Percentiles rank a stretch among this genome's conserved stretches.
Conservation (phyloP, 2,888 invertebrate genomes). For the Eledona agricola region DNA sequence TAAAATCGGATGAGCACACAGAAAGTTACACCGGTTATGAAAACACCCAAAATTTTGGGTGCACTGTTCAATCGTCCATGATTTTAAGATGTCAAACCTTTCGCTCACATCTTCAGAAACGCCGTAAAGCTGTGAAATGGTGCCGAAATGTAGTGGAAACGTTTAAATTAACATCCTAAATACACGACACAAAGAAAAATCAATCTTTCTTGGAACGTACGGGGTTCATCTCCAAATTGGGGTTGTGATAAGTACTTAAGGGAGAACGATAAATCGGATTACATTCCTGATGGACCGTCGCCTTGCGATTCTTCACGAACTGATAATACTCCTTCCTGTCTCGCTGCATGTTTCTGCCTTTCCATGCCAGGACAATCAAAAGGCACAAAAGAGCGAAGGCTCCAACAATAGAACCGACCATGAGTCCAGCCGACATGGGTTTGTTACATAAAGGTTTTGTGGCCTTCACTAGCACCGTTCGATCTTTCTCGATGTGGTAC, state of each 20-base stretch:
- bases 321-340: slow-evolving; percentile 38
- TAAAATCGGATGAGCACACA: too few relatives aligned
- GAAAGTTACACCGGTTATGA: too few relatives aligned
- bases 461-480: slow-evolving; percentile 16
- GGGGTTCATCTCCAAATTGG: too few relatives aligned
- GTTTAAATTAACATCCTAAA: too few relatives aligned
- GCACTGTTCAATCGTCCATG: too few relatives aligned
- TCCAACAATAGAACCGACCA: slow-evolving; percentile 42
- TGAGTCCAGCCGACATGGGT: slow-evolving; percentile 44
- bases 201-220: too few relatives aligned
- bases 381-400: slow-evolving; percentile 47
- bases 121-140: too few relatives aligned
- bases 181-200: too few relatives aligned
- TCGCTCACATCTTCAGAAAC: too few relatives aligned
- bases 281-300: slow-evolving; percentile 37
- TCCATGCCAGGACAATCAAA: slow-evolving; percentile 49
- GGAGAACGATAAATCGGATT: slow-evolving; percentile 63
- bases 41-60: too few relatives aligned
- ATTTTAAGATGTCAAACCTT: too few relatives aligned
- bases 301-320: slow-evolving; percentile 29
- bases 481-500: slow-evolving; percentile 32
- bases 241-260: slow-evolving; percentile 62
- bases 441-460: slow-evolving; percentile 47
- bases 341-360: slow-evolving; percentile 38
- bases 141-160: too few relatives aligned